These are phyloP conservation scores for Spilosoma lubricipeda DNA, from an alignment of 2,888 invertebrate genomes.

Conservation along the genomic window DNA sequence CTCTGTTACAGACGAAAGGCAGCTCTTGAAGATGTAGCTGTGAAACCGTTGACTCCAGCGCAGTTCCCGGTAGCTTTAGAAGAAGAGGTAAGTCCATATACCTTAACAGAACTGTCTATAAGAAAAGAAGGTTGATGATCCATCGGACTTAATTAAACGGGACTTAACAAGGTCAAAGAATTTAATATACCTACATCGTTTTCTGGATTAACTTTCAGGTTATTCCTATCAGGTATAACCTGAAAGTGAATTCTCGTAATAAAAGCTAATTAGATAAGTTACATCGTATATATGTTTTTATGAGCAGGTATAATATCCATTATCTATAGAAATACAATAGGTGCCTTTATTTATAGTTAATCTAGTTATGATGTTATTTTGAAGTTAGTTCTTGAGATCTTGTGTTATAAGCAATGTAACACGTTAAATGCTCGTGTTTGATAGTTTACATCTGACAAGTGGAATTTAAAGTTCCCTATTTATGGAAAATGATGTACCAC, in stretches of 20 bases:
- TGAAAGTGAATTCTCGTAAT: too few relatives aligned
- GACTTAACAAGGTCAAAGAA: background rate
- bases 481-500: background rate
- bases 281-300: too few relatives aligned
- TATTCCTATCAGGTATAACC: background rate
- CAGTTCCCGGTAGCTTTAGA: constrained; percentile 94
- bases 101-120: background rate
- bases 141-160: background rate
- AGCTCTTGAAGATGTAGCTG: constrained; percentile 93
- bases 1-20: constrained; percentile 88
- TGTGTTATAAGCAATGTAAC: background rate
- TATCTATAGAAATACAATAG: too few relatives aligned
- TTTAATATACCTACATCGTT: background rate
- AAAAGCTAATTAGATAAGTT: too few relatives aligned
- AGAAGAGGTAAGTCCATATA: constrained; percentile 89
- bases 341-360: too few relatives aligned
- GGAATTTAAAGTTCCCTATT: background rate
- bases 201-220: too few relatives aligned
- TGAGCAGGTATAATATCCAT: too few relatives aligned
- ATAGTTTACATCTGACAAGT: background rate
- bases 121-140: background rate
- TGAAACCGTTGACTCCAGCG: constrained; percentile 91
- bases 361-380: background rate
- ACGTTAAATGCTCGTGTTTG: background rate
- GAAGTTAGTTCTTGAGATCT: background rate